phyloP scores from a whole-genome alignment of 2,113 vertebrate species.

The Erythrocercus mccallii region DNA sequence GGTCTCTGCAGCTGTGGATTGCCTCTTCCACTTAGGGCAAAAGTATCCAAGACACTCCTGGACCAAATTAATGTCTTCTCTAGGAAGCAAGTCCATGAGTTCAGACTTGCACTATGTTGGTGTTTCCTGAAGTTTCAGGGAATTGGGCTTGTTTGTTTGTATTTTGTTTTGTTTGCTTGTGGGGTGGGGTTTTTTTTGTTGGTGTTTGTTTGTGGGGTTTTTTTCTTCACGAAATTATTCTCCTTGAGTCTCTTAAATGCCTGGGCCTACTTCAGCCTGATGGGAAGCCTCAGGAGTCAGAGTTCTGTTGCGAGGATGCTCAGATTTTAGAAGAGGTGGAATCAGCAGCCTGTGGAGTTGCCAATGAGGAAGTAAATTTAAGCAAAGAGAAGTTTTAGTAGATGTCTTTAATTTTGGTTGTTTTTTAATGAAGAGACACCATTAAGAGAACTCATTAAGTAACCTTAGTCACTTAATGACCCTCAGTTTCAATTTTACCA shows the following conservation, averaged over 20 bases:
- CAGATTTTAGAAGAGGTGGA: not conserved
- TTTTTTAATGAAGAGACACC: not conserved
- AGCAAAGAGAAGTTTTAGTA: not conserved
- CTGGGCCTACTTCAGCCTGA: not conserved
- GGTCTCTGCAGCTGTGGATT: not conserved
- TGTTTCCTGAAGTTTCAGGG: not conserved
- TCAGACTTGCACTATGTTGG: not conserved
- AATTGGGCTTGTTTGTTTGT: not conserved
- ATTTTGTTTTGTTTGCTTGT: not conserved
- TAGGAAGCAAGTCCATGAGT: not conserved
- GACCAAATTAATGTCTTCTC: not conserved
- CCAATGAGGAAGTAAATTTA: not conserved
- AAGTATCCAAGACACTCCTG: not conserved
- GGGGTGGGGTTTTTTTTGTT: not conserved
- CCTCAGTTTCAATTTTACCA: not conserved
- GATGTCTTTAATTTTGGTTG: not conserved
- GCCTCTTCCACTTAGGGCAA: not conserved
- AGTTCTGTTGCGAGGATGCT: not conserved
- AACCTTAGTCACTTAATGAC: not conserved
- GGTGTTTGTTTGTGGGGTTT: not conserved
- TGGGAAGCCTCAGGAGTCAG: not conserved
- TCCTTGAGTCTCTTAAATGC: not conserved
- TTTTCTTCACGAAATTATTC: not conserved
- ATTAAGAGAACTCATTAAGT: not conserved
- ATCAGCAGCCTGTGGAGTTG: not conserved